Conservation (phyloP, 1,140 invertebrate genomes). For the Trichonephila inaurata region DNA sequence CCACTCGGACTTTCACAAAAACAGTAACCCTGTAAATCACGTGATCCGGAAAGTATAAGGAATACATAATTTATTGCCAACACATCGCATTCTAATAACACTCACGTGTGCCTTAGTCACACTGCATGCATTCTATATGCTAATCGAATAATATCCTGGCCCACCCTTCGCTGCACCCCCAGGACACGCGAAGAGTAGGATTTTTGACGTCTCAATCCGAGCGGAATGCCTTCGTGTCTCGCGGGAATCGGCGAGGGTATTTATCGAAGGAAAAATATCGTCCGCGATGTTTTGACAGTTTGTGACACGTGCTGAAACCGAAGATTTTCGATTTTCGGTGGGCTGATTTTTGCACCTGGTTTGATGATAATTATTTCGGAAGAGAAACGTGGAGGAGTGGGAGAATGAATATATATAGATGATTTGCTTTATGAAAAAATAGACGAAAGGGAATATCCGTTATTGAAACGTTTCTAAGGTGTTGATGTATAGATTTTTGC, state of each 20-base stretch:
- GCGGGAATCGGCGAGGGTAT: constrained; percentile 32
- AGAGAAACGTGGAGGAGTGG: background rate
- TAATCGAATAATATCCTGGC: constrained; percentile 63
- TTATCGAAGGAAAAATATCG: constrained; percentile 15
- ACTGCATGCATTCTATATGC: constrained; percentile 62
- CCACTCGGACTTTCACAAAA: background rate
- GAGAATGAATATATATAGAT: no score
- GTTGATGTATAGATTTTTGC: background rate
- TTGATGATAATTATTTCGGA: background rate
- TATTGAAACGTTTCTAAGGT: background rate
- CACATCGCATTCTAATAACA: constrained; percentile 55
- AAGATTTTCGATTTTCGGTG: background rate
- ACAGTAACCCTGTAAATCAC: background rate
- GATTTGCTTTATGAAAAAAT: background rate
- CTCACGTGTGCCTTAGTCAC: constrained; percentile 10
- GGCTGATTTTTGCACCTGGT: background rate
- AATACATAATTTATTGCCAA: constrained; percentile 73
- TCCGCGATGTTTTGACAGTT: background rate
- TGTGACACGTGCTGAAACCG: constrained; percentile 20
- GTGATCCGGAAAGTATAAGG: constrained; percentile 37
- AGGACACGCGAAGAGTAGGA: background rate
- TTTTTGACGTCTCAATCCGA: constrained; percentile 62
- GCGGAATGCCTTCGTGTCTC: constrained; percentile 5
- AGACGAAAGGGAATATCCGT: background rate
- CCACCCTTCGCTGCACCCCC: background rate